These are phyloP conservation scores for Lepidochrysops patricia DNA, from an alignment of 2,888 invertebrate species.

Conservation along the genomic window DNA sequence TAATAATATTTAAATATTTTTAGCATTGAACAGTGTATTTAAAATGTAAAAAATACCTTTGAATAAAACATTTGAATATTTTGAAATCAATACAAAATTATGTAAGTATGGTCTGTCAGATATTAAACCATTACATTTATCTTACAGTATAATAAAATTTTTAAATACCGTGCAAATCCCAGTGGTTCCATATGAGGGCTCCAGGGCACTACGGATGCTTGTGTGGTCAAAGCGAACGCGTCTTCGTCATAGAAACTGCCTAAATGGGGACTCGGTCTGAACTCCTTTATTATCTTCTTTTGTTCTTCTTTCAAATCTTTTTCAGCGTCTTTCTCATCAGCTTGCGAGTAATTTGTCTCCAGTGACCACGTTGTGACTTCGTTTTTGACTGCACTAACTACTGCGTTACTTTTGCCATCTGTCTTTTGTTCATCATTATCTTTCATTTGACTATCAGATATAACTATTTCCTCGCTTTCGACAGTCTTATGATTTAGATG, in stretches of 20 bases:
- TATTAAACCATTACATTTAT: no score
- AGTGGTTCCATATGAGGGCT: constrained; percentile 35
- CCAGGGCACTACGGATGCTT: constrained; percentile 27
- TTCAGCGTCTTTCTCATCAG: constrained; percentile 30
- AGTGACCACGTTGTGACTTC: constrained; percentile 42
- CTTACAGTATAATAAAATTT: constrained; percentile 5
- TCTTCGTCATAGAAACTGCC: constrained; percentile 61
- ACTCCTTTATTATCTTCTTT: constrained; percentile 40
- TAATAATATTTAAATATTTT: no score
- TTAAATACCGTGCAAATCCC: constrained; percentile 38
- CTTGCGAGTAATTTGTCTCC: constrained; percentile 38
- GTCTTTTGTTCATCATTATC: constrained; percentile 13
- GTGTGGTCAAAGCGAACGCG: constrained; percentile 36
- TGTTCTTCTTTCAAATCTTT: constrained; percentile 8
- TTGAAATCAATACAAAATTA: no score
- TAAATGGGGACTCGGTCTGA: constrained; percentile 69
- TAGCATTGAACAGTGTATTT: no score
- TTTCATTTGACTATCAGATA: not conserved
- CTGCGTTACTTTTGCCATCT: not conserved
- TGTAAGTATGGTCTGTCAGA: no score
- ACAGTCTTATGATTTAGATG: not conserved
- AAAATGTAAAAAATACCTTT: no score
- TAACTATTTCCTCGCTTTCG: not conserved
- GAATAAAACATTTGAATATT: no score
- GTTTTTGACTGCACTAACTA: constrained; percentile 12